A percentile compares a stretch with the other conserved stretches of the same genome.
Evolutionary conservation across 2,797 vertebrate species (phyloP).

Genomic region (Psittacula echo): DNA sequence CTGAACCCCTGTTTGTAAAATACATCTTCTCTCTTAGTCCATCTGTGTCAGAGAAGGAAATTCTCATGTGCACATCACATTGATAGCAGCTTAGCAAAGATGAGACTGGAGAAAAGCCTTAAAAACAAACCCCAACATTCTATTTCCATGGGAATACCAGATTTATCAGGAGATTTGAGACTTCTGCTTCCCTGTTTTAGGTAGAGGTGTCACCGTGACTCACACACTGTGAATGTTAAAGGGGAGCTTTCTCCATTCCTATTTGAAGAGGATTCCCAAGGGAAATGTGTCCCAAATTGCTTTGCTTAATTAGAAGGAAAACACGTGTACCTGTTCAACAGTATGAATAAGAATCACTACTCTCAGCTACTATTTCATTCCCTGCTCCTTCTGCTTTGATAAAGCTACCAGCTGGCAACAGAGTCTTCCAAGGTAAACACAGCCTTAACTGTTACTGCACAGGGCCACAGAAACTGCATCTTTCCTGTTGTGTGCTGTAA

Average conservation of each 20-base stretch:
- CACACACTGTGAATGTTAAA: neutral
- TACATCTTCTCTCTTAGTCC: neutral
- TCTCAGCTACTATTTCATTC: neutral
- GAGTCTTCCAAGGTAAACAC: slow-evolving; percentile 6
- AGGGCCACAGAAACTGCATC: neutral
- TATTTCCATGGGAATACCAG: neutral
- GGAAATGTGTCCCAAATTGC: neutral
- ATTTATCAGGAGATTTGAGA: neutral
- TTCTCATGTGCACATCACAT: neutral
- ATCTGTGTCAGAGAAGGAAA: neutral
- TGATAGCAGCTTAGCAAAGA: neutral
- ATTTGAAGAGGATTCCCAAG: neutral
- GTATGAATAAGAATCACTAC: neutral
- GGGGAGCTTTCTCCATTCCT: neutral
- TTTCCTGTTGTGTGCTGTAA: neutral
- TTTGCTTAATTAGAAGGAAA: neutral
- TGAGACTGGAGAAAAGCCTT: neutral
- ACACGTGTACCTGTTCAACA: neutral
- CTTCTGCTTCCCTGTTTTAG: neutral
- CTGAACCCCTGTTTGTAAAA: neutral
- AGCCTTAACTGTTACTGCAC: neutral
- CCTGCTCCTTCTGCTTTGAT: neutral
- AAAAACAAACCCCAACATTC: neutral
- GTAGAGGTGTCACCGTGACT: neutral
- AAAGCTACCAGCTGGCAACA: neutral